A percentile compares a stretch with the other conserved stretches of the same genome.
phyloP scores from a whole-genome alignment of 2,888 invertebrate species.

The Drosophila melanosoma region DNA sequence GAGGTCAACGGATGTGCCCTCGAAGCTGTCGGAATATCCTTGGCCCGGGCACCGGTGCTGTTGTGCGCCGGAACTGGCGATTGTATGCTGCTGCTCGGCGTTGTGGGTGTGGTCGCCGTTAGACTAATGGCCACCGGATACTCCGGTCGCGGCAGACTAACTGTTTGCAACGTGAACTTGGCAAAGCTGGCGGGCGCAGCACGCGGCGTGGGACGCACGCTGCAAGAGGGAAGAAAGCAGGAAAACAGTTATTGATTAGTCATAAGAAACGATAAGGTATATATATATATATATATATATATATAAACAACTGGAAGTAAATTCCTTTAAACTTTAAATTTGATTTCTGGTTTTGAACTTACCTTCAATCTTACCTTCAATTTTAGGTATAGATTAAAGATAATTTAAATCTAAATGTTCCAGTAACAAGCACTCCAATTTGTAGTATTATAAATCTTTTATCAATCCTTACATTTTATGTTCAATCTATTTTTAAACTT shows the following conservation, averaged over 20 bases:
- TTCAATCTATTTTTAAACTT: background rate
- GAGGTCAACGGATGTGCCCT: conserved; percentile 67
- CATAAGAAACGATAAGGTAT: background rate
- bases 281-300: background rate
- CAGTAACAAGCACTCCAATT: background rate
- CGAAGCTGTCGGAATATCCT: conserved; percentile 57
- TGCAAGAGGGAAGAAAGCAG: conserved; percentile 30
- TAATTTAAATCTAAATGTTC: background rate
- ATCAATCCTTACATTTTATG: background rate
- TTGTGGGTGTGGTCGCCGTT: conserved; percentile 77
- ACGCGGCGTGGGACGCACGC: conserved; percentile 83
- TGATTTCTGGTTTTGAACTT: background rate
- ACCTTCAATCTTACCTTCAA: background rate
- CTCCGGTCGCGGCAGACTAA: conserved; percentile 91
- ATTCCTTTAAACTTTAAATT: background rate
- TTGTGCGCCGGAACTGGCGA: conserved; percentile 64
- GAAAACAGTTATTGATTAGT: background rate
- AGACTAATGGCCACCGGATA: conserved; percentile 86
- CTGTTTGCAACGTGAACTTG: conserved; percentile 89
- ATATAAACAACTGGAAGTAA: background rate
- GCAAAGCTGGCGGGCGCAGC: conserved; percentile 84
- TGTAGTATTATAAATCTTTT: background rate
- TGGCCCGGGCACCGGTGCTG: conserved; percentile 64
- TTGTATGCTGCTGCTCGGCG: conserved; percentile 72
- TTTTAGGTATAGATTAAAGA: background rate